A percentile compares a stretch with the other conserved stretches of the same genome.
These are phyloP conservation scores for Pomacea maculata DNA, from an alignment of 1,140 invertebrate genomes.

Conservation along the genomic window DNA sequence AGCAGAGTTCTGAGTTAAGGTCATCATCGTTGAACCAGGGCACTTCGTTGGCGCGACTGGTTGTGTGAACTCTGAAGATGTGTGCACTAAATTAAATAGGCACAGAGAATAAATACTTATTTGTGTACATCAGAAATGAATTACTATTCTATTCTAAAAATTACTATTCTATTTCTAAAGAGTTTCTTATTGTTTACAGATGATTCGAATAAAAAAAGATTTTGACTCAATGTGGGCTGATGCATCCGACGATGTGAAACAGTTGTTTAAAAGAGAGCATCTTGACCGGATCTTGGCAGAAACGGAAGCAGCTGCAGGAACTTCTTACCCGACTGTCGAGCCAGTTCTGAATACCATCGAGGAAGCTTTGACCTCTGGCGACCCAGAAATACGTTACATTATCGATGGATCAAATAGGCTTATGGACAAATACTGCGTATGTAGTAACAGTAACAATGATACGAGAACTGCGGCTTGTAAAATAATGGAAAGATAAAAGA, in stretches of 20 bases:
- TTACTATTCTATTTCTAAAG: not conserved
- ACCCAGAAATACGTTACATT: constrained; percentile 45
- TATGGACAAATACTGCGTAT: constrained; percentile 44
- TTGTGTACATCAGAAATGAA: not conserved
- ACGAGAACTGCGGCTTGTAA: not conserved
- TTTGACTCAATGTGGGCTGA: constrained; percentile 43
- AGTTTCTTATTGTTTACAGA: constrained; percentile 8
- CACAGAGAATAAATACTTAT: not conserved
- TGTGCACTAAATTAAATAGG: not conserved
- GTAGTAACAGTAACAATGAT: constrained; percentile 8
- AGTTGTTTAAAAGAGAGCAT: constrained; percentile 27
- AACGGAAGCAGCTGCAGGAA: constrained; percentile 24
- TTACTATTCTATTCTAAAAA: no score
- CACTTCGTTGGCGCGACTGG: constrained; percentile 63
- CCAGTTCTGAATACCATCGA: constrained; percentile 45
- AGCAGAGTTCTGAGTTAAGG: constrained; percentile 58
- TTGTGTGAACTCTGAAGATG: constrained; percentile 24
- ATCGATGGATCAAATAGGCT: constrained; percentile 43
- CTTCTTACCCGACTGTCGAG: constrained; percentile 31
- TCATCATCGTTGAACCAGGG: constrained; percentile 62
- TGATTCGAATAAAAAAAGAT: constrained; percentile 30
- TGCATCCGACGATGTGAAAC: constrained; percentile 38
- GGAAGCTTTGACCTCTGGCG: constrained; percentile 40
- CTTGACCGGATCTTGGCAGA: constrained; percentile 20
- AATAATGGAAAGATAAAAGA: no score